Evolutionary conservation across 2,888 invertebrate species (phyloP), one percentile per base, ranked within the genome.

Genomic region (Augiades crinisus): DNA sequence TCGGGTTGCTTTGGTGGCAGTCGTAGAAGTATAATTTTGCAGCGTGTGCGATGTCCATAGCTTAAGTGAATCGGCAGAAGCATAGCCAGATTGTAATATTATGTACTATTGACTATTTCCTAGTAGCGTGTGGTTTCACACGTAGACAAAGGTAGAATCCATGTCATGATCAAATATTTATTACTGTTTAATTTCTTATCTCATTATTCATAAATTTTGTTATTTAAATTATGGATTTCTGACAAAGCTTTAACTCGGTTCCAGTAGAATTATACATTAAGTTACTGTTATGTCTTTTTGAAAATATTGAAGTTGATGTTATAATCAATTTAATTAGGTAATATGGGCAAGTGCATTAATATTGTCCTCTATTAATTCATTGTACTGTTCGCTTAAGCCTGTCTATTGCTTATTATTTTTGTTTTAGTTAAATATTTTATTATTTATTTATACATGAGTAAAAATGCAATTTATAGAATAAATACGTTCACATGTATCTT

Each of bases 201-300:
- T 80, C 74, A 78, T 85, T 81, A 84, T 81, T 85, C 81, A 75
- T 85, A 80, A 85, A 85, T 82, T 86, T 87, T 85, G 85, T 87
- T 89, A 84, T 82, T 76, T 85, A 83, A 86, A 86, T 86, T 84
- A 81, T 87, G 84, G 80, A 87, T 85, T 88, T 88, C 82, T 87
- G 82, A 82, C 72, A 83, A 88, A 89, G 89, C 89, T 89, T 89
- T 89, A 89, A 89, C 88, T 87, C 77, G 86, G 89, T 89, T 89
- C 87, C 88, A 89, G 84, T 88, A 89, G 88, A 85, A 78, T 80
- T 86, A 84, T 83, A 75, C 85, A 83, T 79, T 89, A 86, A 88
- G 88, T 89, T 89, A 88, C 86, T 88, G 89, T 89, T 89, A 87
- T 87, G 74, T 77, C 78, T 82, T 81, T 81, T 81, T 73, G 72